phyloP scores from a whole-genome alignment of 2,797 vertebrate species.

The Lutjanus campechanus region DNA sequence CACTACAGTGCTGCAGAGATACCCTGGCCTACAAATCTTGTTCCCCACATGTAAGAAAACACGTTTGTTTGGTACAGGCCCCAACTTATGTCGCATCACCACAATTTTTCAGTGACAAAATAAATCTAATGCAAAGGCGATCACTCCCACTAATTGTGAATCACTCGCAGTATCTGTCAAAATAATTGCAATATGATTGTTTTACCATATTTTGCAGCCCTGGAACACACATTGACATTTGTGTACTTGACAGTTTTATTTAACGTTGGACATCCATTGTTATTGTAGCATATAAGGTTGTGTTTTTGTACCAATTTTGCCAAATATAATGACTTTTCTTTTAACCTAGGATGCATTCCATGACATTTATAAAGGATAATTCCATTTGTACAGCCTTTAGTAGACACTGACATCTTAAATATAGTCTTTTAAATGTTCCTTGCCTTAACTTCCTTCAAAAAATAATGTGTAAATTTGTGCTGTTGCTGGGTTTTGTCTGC shows the following conservation, averaged over 20 bases:
- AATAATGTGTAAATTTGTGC: conserved; percentile 9
- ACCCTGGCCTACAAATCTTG: too few species aligned
- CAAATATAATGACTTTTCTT: background rate
- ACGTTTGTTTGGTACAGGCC: too few species aligned
- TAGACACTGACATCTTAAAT: background rate
- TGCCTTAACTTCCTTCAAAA: background rate
- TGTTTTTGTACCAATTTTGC: background rate
- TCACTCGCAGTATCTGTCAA: too few species aligned
- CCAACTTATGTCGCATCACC: too few species aligned
- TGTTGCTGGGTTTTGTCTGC: conserved; percentile 29
- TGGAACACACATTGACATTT: background rate
- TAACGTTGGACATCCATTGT: background rate
- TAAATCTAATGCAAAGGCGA: too few species aligned
- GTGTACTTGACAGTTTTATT: too few species aligned
- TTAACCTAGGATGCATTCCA: background rate
- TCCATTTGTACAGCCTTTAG: background rate
- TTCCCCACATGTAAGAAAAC: too few species aligned
- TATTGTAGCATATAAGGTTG: background rate
- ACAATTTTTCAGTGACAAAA: too few species aligned
- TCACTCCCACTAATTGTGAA: too few species aligned
- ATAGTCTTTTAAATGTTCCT: background rate
- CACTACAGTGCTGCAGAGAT: too few species aligned
- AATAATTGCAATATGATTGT: too few species aligned
- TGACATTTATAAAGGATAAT: background rate
- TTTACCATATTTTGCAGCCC: too few species aligned